Percentiles rank a stretch among this genome's conserved stretches.
These are phyloP conservation scores for Sylvietta virens DNA, from an alignment of 2,113 vertebrate genomes.

Conservation along the genomic window DNA sequence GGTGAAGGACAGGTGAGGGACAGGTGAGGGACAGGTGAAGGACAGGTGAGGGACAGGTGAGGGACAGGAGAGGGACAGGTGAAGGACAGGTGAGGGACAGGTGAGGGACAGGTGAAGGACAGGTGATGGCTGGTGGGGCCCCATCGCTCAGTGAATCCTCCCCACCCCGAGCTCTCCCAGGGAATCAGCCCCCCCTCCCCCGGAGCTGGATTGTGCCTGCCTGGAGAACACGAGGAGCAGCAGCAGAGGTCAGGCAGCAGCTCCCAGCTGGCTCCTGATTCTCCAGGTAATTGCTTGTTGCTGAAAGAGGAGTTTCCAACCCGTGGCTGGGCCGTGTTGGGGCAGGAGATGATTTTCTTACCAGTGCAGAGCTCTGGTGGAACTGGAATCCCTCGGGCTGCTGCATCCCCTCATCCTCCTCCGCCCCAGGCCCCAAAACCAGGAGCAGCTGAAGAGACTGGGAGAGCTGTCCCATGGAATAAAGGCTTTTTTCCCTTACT, in stretches of 20 bases:
- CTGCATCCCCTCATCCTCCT: not conserved
- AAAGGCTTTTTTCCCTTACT: not conserved
- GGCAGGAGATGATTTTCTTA: not conserved
- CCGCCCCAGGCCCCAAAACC: not conserved
- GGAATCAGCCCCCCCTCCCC: not conserved
- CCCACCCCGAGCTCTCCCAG: not conserved
- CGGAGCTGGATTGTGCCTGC: not conserved
- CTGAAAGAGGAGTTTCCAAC: not conserved
- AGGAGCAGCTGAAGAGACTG: not conserved
- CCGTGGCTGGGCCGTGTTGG: not conserved
- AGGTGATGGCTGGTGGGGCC: not conserved
- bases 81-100: not conserved
- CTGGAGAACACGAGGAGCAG: not conserved
- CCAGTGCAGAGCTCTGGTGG: not conserved
- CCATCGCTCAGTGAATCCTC: rapidly evolving
- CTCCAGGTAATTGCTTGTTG: not conserved
- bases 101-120: not conserved
- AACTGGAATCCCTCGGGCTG: not conserved
- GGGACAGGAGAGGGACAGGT: too few species aligned
- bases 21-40: too few species aligned
- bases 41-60: not conserved
- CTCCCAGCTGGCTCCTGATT: not conserved
- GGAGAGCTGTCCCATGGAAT: not conserved
- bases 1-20: not conserved
- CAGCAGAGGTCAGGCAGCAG: not conserved